Evolutionary conservation across 2,888 invertebrate species (phyloP).

Genomic region (Melipona beecheii): DNA sequence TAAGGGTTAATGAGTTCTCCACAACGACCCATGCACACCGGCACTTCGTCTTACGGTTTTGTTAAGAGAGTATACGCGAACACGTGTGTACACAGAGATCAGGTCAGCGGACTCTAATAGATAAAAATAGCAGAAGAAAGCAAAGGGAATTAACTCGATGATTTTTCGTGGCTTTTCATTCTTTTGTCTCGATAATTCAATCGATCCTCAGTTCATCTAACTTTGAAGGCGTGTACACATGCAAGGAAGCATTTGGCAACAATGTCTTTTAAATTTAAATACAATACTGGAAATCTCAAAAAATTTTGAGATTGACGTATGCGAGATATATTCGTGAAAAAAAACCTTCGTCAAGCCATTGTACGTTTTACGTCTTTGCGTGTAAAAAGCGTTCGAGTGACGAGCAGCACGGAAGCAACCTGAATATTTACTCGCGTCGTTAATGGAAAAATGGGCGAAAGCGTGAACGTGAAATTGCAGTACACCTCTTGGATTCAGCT

Average conservation of each 20-base stretch:
- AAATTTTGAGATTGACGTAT: too few relatives aligned
- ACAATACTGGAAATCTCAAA: neutral
- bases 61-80: constrained; percentile 20
- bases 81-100: constrained; percentile 14
- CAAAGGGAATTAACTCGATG: constrained; percentile 27
- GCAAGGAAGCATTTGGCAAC: neutral
- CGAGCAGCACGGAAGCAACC: constrained; percentile 61
- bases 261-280: neutral
- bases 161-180: constrained; percentile 18
- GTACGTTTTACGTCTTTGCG: neutral
- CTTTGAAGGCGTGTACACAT: neutral
- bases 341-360: neutral
- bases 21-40: constrained; percentile 31
- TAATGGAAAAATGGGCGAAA: constrained; percentile 70
- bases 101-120: constrained; percentile 59
- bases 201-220: neutral
- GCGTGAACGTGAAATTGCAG: constrained; percentile 64
- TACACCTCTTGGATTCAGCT: neutral
- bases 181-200: neutral
- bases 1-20: constrained; percentile 2
- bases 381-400: constrained; percentile 41
- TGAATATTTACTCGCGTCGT: constrained; percentile 65
- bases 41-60: constrained; percentile 29
- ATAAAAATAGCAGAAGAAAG: constrained; percentile 62
- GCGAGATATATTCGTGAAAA: neutral